Conservation (phyloP, 2,888 invertebrate species). For the Conops quadrifasciatus region DNA sequence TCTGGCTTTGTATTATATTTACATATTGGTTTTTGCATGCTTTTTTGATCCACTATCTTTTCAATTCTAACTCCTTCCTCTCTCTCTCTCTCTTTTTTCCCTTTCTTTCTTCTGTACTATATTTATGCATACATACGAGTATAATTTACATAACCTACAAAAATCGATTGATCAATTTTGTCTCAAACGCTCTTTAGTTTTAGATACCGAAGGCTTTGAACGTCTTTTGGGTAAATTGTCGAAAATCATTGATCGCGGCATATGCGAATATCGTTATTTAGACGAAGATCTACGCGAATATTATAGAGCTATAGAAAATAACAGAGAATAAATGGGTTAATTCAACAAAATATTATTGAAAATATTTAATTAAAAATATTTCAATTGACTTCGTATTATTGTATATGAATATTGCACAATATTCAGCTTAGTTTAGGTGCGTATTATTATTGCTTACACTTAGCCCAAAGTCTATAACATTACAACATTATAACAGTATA, state of each 20-base stretch:
- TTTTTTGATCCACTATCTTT: too few species aligned
- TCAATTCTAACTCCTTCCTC: not conserved
- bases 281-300: slow-evolving; percentile 62
- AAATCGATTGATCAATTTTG: not conserved
- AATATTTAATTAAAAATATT: too few species aligned
- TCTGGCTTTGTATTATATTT: too few species aligned
- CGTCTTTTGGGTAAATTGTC: slow-evolving; percentile 62
- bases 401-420: too few species aligned
- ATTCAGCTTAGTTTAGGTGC: too few species aligned
- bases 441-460: too few species aligned
- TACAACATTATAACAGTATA: too few species aligned
- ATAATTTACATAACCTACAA: not conserved
- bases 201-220: slow-evolving; percentile 63
- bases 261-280: slow-evolving; percentile 62
- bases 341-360: not conserved
- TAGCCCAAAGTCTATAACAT: too few species aligned
- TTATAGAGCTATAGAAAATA: slow-evolving; percentile 51
- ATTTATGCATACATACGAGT: not conserved
- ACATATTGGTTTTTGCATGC: too few species aligned
- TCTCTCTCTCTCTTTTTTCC: not conserved
- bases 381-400: too few species aligned
- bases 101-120: too few species aligned
- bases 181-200: slow-evolving; percentile 49
- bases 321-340: slow-evolving; percentile 1
- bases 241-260: slow-evolving; percentile 60